Evolutionary conservation across 2,888 invertebrate species (phyloP).

Genomic region (Linnaemya vulpina): DNA sequence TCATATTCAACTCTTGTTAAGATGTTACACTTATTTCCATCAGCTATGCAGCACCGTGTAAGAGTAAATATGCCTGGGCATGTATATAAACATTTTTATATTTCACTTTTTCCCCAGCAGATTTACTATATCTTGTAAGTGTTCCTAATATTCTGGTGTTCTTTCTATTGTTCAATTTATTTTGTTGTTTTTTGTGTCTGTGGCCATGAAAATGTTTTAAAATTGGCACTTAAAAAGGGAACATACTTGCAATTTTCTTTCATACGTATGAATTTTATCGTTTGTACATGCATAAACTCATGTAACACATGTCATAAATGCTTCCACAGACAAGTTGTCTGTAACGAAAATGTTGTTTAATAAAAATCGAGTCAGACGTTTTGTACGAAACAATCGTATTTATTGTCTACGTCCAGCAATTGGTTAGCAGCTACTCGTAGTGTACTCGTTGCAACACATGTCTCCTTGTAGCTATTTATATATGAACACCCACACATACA

Average conservation of each 20-base stretch:
- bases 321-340: slow-evolving; percentile 58
- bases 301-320: slow-evolving; percentile 71
- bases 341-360: slow-evolving; percentile 28
- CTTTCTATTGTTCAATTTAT: slow-evolving; percentile 30
- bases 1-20: too few relatives aligned
- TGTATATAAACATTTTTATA: slow-evolving; percentile 2
- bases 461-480: neutral
- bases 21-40: neutral
- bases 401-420: neutral
- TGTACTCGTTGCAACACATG: slow-evolving; percentile 4
- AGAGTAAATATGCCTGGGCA: neutral
- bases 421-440: slow-evolving; percentile 9
- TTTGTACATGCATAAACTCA: slow-evolving; percentile 36
- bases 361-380: slow-evolving; percentile 39
- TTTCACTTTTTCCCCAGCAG: slow-evolving; percentile 36
- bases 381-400: slow-evolving; percentile 9
- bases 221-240: slow-evolving; percentile 62
- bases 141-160: slow-evolving; percentile 26
- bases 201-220: slow-evolving; percentile 68
- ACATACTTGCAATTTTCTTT: slow-evolving; percentile 34
- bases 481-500: neutral
- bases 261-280: slow-evolving; percentile 18
- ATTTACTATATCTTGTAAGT: slow-evolving; percentile 44
- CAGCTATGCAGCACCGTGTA: neutral
- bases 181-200: slow-evolving; percentile 34